Percentiles rank a stretch among this genome's conserved stretches.
phyloP scores from a whole-genome alignment of 2,888 invertebrate genomes.

The Philopedon plagiatum region DNA sequence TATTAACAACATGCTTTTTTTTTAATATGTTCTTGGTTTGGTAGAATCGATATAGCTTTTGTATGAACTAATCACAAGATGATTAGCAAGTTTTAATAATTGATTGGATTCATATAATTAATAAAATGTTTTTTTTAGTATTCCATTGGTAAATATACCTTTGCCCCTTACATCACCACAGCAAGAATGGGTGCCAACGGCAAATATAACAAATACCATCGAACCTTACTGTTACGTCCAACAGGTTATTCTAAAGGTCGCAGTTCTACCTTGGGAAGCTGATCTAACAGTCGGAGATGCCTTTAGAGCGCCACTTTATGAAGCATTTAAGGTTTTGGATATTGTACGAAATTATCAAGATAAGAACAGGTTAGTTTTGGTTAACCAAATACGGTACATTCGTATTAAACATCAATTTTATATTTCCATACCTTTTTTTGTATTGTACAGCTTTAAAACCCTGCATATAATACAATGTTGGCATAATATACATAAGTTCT shows the following conservation, averaged over 20 bases:
- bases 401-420: background rate
- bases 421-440: too few species aligned
- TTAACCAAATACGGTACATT: background rate
- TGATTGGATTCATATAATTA: background rate
- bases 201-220: slow-evolving; percentile 66
- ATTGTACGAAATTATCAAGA: slow-evolving; percentile 88
- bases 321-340: slow-evolving; percentile 90
- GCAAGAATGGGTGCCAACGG: slow-evolving; percentile 74
- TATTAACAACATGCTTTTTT: too few species aligned
- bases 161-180: slow-evolving; percentile 92
- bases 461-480: too few species aligned
- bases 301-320: slow-evolving; percentile 90
- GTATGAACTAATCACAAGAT: too few species aligned
- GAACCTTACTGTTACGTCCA: slow-evolving; percentile 80
- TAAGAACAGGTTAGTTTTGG: slow-evolving; percentile 74
- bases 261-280: slow-evolving; percentile 90
- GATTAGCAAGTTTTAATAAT: too few species aligned
- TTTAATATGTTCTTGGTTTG: too few species aligned
- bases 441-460: too few species aligned
- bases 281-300: slow-evolving; percentile 90
- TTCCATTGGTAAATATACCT: slow-evolving; percentile 88
- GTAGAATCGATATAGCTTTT: too few species aligned
- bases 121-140: slow-evolving; percentile 74
- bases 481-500: too few species aligned
- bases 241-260: slow-evolving; percentile 79